phyloP scores from a whole-genome alignment of 1,140 invertebrate species.

The Leptopilina clavipes region DNA sequence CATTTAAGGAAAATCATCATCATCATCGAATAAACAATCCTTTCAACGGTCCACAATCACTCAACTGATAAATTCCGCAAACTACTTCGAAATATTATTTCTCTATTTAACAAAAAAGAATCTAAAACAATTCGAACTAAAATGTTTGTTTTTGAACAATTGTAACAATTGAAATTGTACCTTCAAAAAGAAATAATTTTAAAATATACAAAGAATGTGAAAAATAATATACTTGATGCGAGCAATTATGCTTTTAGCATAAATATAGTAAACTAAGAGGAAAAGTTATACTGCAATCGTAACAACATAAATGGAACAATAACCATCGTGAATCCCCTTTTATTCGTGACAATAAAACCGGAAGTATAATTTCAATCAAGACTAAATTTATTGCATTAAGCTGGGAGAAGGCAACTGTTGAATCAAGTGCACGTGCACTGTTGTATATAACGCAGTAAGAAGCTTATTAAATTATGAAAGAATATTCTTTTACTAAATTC shows the following conservation, averaged over 20 bases:
- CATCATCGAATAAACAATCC: neutral
- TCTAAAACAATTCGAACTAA: too few relatives aligned
- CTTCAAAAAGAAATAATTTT: too few relatives aligned
- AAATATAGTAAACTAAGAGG: too few relatives aligned
- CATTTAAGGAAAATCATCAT: neutral
- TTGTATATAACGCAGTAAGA: constrained; percentile 31
- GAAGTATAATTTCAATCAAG: constrained; percentile 50
- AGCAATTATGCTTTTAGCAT: too few relatives aligned
- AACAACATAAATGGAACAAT: constrained; percentile 48
- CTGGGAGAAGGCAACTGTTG: constrained; percentile 35
- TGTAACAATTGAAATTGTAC: too few relatives aligned
- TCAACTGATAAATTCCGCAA: neutral
- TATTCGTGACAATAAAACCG: constrained; percentile 42
- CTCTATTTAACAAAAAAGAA: too few relatives aligned
- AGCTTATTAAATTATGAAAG: constrained; percentile 40
- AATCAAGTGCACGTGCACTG: constrained; percentile 39
- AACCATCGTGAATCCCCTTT: constrained; percentile 46
- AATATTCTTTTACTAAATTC: neutral
- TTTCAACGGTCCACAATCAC: neutral
- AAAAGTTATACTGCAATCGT: too few relatives aligned
- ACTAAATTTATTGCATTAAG: constrained; percentile 43
- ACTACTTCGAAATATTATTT: too few relatives aligned
- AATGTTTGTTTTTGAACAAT: too few relatives aligned
- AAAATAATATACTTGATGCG: too few relatives aligned
- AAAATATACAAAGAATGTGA: too few relatives aligned